Evolutionary conservation across 2,888 invertebrate genomes (phyloP).

Genomic region (Uropetala carovei): DNA sequence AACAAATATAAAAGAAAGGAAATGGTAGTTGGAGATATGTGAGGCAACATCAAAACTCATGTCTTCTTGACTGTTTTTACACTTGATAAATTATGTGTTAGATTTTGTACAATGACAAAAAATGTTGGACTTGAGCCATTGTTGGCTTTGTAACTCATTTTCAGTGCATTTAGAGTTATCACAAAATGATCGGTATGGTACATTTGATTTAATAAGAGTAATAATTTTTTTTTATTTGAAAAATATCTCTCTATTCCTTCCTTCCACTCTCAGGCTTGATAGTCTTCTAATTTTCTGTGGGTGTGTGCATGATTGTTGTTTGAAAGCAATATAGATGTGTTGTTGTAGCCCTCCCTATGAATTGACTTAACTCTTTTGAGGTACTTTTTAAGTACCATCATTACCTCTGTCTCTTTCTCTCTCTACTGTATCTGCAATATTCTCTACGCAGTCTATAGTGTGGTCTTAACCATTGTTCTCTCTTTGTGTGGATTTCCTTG

Average conservation of each 20-base stretch:
- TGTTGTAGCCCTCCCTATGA: conserved; percentile 47
- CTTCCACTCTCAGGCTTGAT: conserved; percentile 59
- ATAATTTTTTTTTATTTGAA: conserved; percentile 39
- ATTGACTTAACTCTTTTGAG: conserved; percentile 58
- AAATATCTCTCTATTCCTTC: conserved; percentile 54
- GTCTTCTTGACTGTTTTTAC: conserved; percentile 62
- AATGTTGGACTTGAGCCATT: conserved; percentile 60
- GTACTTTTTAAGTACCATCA: conserved; percentile 55
- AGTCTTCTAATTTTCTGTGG: conserved; percentile 57
- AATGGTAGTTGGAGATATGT: conserved; percentile 63
- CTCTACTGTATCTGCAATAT: conserved; percentile 56
- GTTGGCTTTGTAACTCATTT: conserved; percentile 59
- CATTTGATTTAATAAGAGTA: conserved; percentile 47
- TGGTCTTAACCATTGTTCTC: conserved; percentile 56
- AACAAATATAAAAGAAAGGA: conserved; percentile 63
- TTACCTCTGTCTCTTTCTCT: conserved; percentile 62
- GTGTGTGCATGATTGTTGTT: conserved; percentile 63
- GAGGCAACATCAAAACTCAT: conserved; percentile 54
- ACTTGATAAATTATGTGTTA: conserved; percentile 61
- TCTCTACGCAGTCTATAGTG: conserved; percentile 62
- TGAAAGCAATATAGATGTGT: conserved; percentile 61
- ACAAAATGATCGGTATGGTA: conserved; percentile 46
- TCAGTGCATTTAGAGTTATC: conserved; percentile 55
- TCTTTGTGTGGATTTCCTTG: conserved; percentile 58
- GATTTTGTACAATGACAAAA: conserved; percentile 59